Base-by-base conservation (phyloP, 2,888 invertebrate species). In the Octonoba sinensis region DNA sequence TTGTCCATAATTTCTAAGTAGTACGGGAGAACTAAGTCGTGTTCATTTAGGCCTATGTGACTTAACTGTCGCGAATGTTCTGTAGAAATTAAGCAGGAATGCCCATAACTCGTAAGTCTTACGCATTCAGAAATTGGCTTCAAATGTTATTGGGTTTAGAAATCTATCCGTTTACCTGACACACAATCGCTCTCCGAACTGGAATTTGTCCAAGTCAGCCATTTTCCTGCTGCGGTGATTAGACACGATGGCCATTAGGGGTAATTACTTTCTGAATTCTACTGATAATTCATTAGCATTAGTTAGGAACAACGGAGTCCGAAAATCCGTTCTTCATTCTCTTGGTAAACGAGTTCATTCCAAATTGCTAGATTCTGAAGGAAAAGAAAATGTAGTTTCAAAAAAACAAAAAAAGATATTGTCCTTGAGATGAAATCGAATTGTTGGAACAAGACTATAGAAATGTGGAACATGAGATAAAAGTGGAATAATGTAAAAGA, bases 201-300 rank as follows among this genome's bases (percentile, higher is more conserved):
- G 76, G 76, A 76, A 60, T 24, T 49, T 15, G 67, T 76, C 76
- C 76, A 76, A 47, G 64, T 16, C 69, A 62, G 54, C 47, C n/a
- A 60, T 56, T 54, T 64, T 70, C 49, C 65, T 2, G n/a, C 24
- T 8, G n/a, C 16, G 51, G 54, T 62, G 62, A 76, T 76, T 76
- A 69, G 75, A 44, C 54, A 69, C 67, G 44, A 54, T 51, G 75
- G 24, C 76, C 76, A 76, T 76, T 76, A 76, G 18, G n/a, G 76
- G 49, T 76, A 76, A 76, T 76, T 76, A 76, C 56, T 15, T 20
- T 44, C 64, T 12, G 73, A 73, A 64, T 44, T n/a, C 60, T 20
- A 22, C 54, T 56, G 62, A 76, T 76, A 76, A 76, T 76, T 76
- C 76, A 76, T 76, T 76, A 76, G 69, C 62, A 76, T 76, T 76